Evolutionary conservation across 2,113 vertebrate genomes (phyloP).

Genomic region (Tenebrosternarchus preto): DNA sequence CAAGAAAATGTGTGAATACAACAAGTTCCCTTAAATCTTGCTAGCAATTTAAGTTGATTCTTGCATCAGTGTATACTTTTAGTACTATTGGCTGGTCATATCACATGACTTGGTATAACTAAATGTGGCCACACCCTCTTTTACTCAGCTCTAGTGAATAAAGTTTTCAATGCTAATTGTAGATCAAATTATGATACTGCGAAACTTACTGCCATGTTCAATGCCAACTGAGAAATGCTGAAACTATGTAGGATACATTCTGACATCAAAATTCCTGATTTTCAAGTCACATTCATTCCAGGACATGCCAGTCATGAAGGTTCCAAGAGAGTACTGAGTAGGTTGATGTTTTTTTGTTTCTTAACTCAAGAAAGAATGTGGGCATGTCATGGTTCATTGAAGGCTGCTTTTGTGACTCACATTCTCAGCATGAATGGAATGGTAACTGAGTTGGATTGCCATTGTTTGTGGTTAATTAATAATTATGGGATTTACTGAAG

Average conservation of each 20-base stretch:
- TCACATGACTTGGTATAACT: too few species aligned
- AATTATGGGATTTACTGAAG: slow-evolving; percentile 11
- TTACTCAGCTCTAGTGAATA: too few species aligned
- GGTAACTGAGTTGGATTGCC: slow-evolving; percentile 28
- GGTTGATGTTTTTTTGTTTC: slow-evolving; percentile 11
- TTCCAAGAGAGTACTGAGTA: slow-evolving; percentile 46
- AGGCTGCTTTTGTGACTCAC: slow-evolving; percentile 57
- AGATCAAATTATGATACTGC: too few species aligned
- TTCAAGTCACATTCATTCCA: slow-evolving; percentile 55
- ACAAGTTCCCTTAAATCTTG: too few species aligned
- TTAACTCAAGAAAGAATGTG: neutral
- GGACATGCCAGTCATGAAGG: slow-evolving; percentile 38
- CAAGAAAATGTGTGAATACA: too few species aligned
- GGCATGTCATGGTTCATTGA: slow-evolving; percentile 23
- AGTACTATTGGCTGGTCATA: too few species aligned
- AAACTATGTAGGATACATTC: neutral
- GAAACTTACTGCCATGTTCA: too few species aligned
- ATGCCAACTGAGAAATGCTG: neutral
- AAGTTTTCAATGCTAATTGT: too few species aligned
- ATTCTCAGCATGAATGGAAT: slow-evolving; percentile 57
- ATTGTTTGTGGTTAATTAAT: slow-evolving; percentile 37
- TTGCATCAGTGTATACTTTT: too few species aligned
- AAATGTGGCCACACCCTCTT: too few species aligned
- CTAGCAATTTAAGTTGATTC: too few species aligned
- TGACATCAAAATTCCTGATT: slow-evolving; percentile 60